These are phyloP conservation scores for Tragelaphus scriptus DNA, from an alignment of 2,113 vertebrate genomes.

Conservation along the genomic window DNA sequence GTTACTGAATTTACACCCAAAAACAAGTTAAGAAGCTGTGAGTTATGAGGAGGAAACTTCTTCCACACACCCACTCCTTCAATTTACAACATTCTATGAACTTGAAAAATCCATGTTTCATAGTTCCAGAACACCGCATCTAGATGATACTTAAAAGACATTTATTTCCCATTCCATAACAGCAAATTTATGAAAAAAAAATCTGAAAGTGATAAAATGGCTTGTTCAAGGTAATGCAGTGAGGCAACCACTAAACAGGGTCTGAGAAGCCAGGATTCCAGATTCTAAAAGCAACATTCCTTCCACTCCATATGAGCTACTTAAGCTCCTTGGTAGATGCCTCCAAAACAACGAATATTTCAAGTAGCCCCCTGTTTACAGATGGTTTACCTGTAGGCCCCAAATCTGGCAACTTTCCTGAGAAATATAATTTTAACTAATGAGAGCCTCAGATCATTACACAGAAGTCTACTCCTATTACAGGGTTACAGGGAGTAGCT, in stretches of 20 bases:
- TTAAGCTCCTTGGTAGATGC: neutral
- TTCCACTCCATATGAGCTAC: neutral
- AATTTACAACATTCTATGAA: neutral
- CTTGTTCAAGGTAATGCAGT: neutral
- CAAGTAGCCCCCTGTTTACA: neutral
- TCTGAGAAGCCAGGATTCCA: neutral
- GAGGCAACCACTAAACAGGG: neutral
- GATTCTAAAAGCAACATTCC: neutral
- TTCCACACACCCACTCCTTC: neutral
- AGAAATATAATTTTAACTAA: neutral
- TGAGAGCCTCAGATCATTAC: neutral
- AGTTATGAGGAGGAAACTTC: neutral
- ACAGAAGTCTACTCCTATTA: neutral
- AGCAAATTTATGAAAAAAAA: neutral
- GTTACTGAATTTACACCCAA: neutral
- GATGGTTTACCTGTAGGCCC: neutral
- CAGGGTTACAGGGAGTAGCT: neutral
- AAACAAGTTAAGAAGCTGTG: neutral
- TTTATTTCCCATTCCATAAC: neutral
- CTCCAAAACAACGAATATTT: neutral
- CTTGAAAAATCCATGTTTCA: neutral
- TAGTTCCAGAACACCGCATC: neutral
- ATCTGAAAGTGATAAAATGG: neutral
- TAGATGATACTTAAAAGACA: neutral
- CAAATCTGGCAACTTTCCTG: neutral